A percentile compares a stretch with the other conserved stretches of the same genome.
phyloP scores from a whole-genome alignment of 2,888 invertebrate species.

The Troilus luridus region DNA sequence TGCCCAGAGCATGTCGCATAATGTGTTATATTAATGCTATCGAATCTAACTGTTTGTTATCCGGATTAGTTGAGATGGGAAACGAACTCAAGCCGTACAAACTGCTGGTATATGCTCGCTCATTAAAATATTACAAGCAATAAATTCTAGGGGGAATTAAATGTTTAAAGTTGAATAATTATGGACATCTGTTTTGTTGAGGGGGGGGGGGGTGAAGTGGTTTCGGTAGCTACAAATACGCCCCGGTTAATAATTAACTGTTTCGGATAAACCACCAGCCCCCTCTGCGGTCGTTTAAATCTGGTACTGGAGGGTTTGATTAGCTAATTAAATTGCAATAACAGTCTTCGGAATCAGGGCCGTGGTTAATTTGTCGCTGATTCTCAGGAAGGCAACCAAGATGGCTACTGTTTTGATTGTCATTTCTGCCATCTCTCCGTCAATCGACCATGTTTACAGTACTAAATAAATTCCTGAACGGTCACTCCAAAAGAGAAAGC shows the following conservation, averaged over 20 bases:
- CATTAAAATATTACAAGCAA: neutral
- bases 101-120: neutral
- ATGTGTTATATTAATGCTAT: too few species aligned
- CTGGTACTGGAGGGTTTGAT: neutral
- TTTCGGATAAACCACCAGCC: neutral
- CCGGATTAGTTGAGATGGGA: neutral
- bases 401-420: neutral
- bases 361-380: neutral
- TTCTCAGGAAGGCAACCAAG: neutral
- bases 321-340: constrained; percentile 37
- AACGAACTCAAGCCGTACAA: neutral
- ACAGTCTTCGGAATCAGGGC: neutral
- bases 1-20: too few species aligned
- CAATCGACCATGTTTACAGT: too few species aligned
- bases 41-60: neutral
- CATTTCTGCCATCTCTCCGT: too few species aligned
- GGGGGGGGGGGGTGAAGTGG: neutral
- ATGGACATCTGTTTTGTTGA: constrained; percentile 8
- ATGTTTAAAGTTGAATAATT: constrained; percentile 37
- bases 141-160: constrained; percentile 23
- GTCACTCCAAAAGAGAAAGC: too few species aligned
- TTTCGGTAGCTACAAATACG: neutral
- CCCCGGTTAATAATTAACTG: constrained; percentile 7
- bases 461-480: too few species aligned
- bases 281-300: constrained; percentile 5